phyloP scores from a whole-genome alignment of 2,113 vertebrate species.

The Microcebus lehilahytsara region DNA sequence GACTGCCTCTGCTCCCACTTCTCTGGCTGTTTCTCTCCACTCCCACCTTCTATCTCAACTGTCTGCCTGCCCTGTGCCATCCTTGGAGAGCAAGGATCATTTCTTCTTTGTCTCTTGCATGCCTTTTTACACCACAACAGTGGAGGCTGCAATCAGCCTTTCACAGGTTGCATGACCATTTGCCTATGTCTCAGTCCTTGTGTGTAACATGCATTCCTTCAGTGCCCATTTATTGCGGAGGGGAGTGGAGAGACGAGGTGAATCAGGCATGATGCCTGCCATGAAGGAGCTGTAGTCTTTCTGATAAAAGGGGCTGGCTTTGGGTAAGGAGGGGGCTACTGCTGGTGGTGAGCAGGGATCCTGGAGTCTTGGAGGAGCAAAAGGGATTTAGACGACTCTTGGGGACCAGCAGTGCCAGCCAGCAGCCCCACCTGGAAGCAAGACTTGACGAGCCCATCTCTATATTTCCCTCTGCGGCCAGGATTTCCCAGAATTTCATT shows the following conservation, averaged over 20 bases:
- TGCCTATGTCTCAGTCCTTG: not conserved
- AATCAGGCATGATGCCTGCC: not conserved
- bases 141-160: not conserved
- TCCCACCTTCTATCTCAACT: rapidly evolving
- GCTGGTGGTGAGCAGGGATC: not conserved
- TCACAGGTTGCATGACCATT: not conserved
- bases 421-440: not conserved
- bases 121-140: not conserved
- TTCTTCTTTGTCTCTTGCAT: not conserved
- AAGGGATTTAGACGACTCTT: not conserved
- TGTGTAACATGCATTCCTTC: not conserved
- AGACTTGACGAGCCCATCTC: not conserved
- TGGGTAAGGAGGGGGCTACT: not conserved
- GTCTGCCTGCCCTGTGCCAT: not conserved
- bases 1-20: not conserved
- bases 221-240: not conserved
- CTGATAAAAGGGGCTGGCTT: not conserved
- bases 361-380: not conserved
- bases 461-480: not conserved
- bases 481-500: not conserved
- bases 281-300: not conserved
- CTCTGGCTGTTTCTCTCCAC: not conserved
- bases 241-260: not conserved
- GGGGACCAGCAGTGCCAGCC: not conserved
- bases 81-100: not conserved